phyloP scores from a whole-genome alignment of 37 sponge, comb jelly and placozoan genomes.

The Hexactinellida sp. region DNA sequence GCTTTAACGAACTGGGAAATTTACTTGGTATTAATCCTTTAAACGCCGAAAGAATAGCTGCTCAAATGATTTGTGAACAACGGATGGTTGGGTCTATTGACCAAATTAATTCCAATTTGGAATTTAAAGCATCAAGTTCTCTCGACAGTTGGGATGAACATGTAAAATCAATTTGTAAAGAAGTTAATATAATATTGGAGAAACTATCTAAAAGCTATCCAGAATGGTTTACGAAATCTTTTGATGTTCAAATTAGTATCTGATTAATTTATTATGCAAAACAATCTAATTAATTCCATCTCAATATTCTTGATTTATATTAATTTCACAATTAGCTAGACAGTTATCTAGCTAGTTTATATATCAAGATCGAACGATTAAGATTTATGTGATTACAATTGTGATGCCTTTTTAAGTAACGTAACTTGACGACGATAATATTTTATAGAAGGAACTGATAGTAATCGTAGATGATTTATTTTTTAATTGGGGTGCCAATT shows the following conservation, averaged over 20 bases:
- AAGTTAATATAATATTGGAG: conserved; percentile 67
- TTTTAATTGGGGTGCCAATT: too few relatives aligned
- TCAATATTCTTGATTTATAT: too few relatives aligned
- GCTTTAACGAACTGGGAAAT: conserved; percentile 73
- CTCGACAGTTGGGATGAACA: conserved; percentile 70
- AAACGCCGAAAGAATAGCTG: conserved; percentile 88
- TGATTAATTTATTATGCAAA: too few relatives aligned
- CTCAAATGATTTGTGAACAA: conserved; percentile 84
- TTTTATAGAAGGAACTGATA: too few relatives aligned
- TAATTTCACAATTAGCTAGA: too few relatives aligned
- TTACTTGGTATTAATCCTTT: conserved; percentile 61
- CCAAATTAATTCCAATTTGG: conserved; percentile 46
- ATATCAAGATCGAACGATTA: too few relatives aligned
- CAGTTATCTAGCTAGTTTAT: too few relatives aligned
- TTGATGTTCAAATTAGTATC: conserved; percentile 53
- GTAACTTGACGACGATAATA: too few relatives aligned
- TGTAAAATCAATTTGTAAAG: conserved; percentile 59
- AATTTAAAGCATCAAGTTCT: conserved; percentile 28
- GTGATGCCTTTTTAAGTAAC: too few relatives aligned
- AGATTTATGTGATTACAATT: too few relatives aligned
- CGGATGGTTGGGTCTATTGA: conserved; percentile 86
- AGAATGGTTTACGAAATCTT: conserved; percentile 30
- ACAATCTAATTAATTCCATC: too few relatives aligned
- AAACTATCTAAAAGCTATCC: conserved; percentile 35
- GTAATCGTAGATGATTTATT: too few relatives aligned